phyloP scores from a whole-genome alignment of 2,113 vertebrate species.

The Galbula dea region DNA sequence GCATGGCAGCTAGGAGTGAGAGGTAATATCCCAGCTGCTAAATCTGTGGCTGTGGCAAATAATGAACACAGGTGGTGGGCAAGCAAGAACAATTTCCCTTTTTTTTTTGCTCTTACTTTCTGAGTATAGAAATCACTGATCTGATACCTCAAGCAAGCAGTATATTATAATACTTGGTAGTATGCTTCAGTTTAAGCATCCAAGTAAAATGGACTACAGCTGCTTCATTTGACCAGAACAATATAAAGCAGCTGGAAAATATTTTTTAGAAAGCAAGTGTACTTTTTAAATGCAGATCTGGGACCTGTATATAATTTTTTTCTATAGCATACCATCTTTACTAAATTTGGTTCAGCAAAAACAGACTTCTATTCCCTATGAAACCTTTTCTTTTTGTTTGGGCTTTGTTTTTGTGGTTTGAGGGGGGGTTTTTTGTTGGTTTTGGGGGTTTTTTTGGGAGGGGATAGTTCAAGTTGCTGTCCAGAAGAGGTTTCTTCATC shows the following conservation, averaged over 20 bases:
- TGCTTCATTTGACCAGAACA: background rate
- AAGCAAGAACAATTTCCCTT: background rate
- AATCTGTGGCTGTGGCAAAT: background rate
- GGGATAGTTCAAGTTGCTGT: background rate
- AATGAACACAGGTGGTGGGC: fast-evolving
- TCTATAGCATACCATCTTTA: background rate
- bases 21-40: background rate
- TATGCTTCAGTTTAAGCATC: background rate
- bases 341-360: background rate
- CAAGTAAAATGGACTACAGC: conserved; percentile 25
- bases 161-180: background rate
- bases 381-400: background rate
- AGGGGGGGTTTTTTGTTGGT: too few relatives aligned
- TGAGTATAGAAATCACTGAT: background rate
- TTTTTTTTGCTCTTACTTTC: background rate
- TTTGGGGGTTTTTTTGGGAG: too few relatives aligned
- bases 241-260: conserved; percentile 3
- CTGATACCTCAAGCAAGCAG: background rate
- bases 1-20: background rate
- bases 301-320: background rate
- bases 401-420: too few relatives aligned
- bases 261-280: background rate
- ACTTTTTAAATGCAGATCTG: background rate
- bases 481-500: conserved; percentile 7
- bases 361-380: background rate